phyloP scores from a whole-genome alignment of 64 coral and sea anemone species.

The Anthopleura sola region DNA sequence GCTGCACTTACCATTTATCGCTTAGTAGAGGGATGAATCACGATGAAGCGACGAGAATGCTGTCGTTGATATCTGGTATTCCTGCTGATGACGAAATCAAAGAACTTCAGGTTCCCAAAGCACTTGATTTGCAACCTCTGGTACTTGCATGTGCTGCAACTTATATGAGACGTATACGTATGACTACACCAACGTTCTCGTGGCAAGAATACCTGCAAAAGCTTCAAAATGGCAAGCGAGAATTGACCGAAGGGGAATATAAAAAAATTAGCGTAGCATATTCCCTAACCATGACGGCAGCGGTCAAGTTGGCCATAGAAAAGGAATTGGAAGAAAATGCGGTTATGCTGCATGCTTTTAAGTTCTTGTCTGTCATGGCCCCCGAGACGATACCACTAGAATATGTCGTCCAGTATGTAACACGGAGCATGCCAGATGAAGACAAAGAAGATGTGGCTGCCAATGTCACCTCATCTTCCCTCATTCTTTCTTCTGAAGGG shows the following conservation, averaged over 20 bases:
- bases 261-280: not conserved
- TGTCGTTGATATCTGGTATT: not conserved
- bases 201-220: slow-evolving; percentile 7
- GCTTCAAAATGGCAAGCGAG: not conserved
- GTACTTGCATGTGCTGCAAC: slow-evolving; percentile 33
- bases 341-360: slow-evolving; percentile 31
- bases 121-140: slow-evolving; percentile 23
- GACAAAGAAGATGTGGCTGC: not conserved
- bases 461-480: not conserved
- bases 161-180: not conserved
- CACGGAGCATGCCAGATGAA: not conserved
- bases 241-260: not conserved
- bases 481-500: not conserved
- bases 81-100: not conserved
- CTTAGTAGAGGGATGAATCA: slow-evolving; percentile 35
- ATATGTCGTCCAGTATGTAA: slow-evolving; percentile 8
- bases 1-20: slow-evolving; percentile 2
- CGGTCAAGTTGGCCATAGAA: slow-evolving; percentile 26
- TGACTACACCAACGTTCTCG: not conserved
- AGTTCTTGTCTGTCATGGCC: slow-evolving; percentile 16
- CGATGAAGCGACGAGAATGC: not conserved
- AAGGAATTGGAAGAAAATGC: not conserved
- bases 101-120: not conserved
- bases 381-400: slow-evolving; percentile 21
- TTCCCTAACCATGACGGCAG: slow-evolving; percentile 17